Evolutionary conservation across 2,113 vertebrate genomes (phyloP).

Genomic region (Vidua chalybeata): DNA sequence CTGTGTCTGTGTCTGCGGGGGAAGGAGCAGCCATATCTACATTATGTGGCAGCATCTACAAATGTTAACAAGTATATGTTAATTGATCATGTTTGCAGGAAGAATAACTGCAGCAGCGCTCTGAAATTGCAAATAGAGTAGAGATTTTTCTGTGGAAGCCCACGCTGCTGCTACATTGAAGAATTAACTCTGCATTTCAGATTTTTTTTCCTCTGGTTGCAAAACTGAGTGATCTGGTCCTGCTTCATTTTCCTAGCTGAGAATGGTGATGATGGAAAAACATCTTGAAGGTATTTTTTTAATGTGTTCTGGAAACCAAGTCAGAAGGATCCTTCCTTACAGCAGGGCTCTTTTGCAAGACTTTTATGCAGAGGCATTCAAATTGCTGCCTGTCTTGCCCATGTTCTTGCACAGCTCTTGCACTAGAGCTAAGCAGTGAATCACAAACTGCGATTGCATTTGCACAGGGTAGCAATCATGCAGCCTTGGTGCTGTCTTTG

Average conservation of each 20-base stretch:
- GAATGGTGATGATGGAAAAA: background rate
- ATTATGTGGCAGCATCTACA: constrained; percentile 5
- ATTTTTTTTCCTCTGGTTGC: background rate
- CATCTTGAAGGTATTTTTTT: background rate
- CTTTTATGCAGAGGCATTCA: background rate
- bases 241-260: background rate
- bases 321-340: background rate
- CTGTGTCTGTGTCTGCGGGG: background rate
- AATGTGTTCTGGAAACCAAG: background rate
- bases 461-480: background rate
- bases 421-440: background rate
- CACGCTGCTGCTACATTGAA: background rate
- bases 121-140: background rate
- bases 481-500: background rate
- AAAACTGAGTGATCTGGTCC: background rate
- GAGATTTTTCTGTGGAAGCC: background rate
- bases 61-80: constrained; percentile 10
- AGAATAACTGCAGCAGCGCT: background rate
- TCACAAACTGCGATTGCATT: background rate
- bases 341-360: background rate
- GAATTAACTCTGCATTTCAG: background rate
- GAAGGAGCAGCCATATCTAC: constrained; percentile 32
- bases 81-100: constrained; percentile 38
- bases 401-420: background rate
- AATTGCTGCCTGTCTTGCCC: background rate